Evolutionary conservation across 2,797 vertebrate species (phyloP), one percentile per base, ranked within the genome.

Genomic region (Acanthis flammea): DNA sequence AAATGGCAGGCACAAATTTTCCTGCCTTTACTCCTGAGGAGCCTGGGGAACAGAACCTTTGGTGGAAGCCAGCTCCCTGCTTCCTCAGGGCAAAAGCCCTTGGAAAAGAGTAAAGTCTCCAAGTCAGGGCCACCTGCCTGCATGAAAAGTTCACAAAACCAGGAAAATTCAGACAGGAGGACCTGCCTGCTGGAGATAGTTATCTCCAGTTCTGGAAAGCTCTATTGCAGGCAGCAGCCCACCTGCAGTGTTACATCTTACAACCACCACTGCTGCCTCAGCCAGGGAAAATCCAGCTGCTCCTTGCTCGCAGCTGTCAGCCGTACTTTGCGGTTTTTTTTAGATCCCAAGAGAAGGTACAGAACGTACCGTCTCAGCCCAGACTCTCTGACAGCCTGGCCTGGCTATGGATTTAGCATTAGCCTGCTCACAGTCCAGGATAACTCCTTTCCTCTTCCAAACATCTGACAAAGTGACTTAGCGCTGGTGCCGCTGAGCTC

Each of bases 371-470:
- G 17, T 42, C 58, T 88, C 82, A 74, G 89, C 65, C 21, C 75
- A 77, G 72, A 51, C 2, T 13, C 1, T 5, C 53, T 4, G 12
- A 77, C 53, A 92, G 89, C 75, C 61, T 9, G 2, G 86, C 41
- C 74, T 85, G 61, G 78, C 75, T 71, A 45, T 2, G 14, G 89
- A 89, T 83, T 92, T 80, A 77, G 75, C 63, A 58, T 50, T n/a
- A 89, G 92, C 47, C 57, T 74, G 61, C 68, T 95, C 25, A 10
- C 41, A 83, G 82, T 44, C 79, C 82, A 80, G 60, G 68, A 79
- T 53, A 92, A 83, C 54, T 93, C 86, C 9, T 2, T 85, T 76
- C 87, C 80, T 90, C 70, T 65, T 95, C 83, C 90, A 93, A 79
- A 92, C 60, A 72, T 73, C 53, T 86, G 75, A 88, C 85, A 86